phyloP scores from a whole-genome alignment of 35 echinoderm and acorn worm species.

The Lytechinus variegatus region DNA sequence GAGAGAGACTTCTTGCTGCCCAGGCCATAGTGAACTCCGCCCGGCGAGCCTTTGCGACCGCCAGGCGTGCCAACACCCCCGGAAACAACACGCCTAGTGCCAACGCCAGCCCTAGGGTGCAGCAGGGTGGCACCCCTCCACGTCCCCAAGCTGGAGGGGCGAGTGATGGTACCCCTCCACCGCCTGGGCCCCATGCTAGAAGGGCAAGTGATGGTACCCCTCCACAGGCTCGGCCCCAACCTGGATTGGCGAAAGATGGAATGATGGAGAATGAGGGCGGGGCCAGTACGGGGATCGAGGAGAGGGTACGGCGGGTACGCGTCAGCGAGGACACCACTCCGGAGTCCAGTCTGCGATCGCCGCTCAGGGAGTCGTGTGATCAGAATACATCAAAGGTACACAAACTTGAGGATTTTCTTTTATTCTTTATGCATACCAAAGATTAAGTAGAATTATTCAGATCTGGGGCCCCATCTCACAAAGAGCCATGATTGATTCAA shows the following conservation, averaged over 20 bases:
- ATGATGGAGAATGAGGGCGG: neutral
- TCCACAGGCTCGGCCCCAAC: neutral
- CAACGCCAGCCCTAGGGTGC: neutral
- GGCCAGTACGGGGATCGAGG: neutral
- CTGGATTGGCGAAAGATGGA: neutral
- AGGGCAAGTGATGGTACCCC: neutral
- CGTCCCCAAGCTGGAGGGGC: neutral
- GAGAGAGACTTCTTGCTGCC: conserved; percentile 57
- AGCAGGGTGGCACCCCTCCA: neutral
- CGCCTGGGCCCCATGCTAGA: neutral
- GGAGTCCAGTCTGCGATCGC: neutral
- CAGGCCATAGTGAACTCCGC: conserved; percentile 88
- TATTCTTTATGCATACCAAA: no score
- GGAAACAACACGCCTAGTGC: neutral
- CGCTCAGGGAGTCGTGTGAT: conserved; percentile 21
- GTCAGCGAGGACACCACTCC: neutral
- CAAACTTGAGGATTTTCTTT: no score
- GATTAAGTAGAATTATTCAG: no score
- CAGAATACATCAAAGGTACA: conserved; percentile 19
- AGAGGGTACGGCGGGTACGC: neutral
- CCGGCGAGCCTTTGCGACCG: conserved; percentile 55
- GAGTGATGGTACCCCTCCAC: neutral
- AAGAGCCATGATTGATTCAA: no score
- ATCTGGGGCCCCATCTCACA: no score
- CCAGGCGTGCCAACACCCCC: neutral